Conservation (phyloP, 2,113 vertebrate species). For the Machaerirhynchus nigripectus region DNA sequence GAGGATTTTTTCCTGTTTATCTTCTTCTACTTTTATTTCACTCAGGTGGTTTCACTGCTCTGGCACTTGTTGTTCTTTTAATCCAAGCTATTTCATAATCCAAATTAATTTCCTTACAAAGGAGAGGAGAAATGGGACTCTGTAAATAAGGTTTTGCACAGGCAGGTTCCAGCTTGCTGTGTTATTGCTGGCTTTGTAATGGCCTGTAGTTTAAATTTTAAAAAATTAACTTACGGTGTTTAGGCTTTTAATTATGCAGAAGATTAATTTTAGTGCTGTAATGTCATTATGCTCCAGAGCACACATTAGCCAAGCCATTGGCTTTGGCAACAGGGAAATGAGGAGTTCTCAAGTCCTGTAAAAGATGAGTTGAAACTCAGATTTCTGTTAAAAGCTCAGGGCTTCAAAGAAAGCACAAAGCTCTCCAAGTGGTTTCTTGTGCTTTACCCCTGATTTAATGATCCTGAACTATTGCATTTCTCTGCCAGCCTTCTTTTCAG, state of each 20-base stretch:
- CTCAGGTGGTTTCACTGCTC: neutral
- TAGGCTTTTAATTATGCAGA: slow-evolving; percentile 32
- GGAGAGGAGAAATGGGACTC: neutral
- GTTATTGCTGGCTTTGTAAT: neutral
- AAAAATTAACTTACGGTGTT: neutral
- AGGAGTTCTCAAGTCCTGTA: neutral
- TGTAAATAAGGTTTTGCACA: neutral
- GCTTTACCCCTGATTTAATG: neutral
- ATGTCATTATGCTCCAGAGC: neutral
- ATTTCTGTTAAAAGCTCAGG: neutral
- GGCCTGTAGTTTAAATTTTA: neutral
- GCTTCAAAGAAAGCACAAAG: neutral
- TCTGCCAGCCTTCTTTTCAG: neutral
- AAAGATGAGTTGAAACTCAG: neutral
- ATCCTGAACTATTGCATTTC: neutral
- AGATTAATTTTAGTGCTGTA: neutral
- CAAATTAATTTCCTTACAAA: slow-evolving; percentile 30
- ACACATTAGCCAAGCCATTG: neutral
- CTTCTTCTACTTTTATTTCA: neutral
- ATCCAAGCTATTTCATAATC: neutral
- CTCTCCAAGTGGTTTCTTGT: neutral
- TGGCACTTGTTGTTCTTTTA: neutral
- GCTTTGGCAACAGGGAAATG: neutral
- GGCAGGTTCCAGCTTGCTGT: neutral
- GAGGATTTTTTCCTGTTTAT: neutral